Percentiles rank a stretch among this genome's conserved stretches.
phyloP scores from a whole-genome alignment of 23 tunicate genomes.

The Styela clava region DNA sequence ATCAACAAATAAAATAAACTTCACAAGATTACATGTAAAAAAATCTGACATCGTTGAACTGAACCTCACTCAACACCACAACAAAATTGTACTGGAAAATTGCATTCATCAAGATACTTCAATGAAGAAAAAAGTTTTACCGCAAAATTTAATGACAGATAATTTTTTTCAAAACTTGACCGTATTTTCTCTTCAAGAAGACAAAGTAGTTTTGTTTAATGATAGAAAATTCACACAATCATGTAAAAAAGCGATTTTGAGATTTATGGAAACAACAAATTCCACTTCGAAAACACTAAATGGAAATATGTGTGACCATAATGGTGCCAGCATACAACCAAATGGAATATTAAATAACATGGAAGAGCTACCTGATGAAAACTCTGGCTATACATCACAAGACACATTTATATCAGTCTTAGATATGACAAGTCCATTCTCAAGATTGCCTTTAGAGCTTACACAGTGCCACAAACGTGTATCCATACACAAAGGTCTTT shows the following conservation, averaged over 20 bases:
- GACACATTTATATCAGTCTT: not conserved
- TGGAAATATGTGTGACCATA: not conserved
- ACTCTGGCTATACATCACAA: not conserved
- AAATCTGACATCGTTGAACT: not conserved
- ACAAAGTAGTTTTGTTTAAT: not conserved
- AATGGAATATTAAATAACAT: too few relatives aligned
- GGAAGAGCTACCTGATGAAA: not conserved
- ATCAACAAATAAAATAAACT: not conserved
- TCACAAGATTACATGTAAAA: constrained; percentile 3
- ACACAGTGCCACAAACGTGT: not conserved
- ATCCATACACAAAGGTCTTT: not conserved
- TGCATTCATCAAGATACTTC: not conserved
- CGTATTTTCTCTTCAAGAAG: not conserved
- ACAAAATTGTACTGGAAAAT: constrained; percentile 13
- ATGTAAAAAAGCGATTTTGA: not conserved
- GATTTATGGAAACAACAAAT: not conserved
- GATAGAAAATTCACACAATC: not conserved
- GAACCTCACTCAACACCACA: constrained; percentile 3
- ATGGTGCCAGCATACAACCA: not conserved
- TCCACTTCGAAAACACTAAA: not conserved
- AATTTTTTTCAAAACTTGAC: not conserved
- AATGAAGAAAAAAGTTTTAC: not conserved
- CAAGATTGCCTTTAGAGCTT: not conserved
- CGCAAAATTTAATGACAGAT: not conserved
- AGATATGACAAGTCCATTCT: too few relatives aligned